Percentiles rank a stretch among this genome's conserved stretches.
These are phyloP conservation scores for Kryphioiulus occultus DNA, from an alignment of 2,888 invertebrate species.

Conservation along the genomic window DNA sequence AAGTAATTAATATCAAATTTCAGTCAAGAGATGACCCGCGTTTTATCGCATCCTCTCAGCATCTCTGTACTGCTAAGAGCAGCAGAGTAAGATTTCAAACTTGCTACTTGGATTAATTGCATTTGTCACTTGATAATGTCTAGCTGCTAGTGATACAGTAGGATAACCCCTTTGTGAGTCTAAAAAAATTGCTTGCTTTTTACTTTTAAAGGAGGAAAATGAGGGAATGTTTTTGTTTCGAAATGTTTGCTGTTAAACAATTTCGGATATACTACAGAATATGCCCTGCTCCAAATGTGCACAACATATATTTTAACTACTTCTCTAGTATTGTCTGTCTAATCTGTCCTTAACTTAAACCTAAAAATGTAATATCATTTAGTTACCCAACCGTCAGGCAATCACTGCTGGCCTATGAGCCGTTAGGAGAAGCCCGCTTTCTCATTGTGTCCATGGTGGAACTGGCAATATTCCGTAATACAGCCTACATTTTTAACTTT, in stretches of 20 bases:
- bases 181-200: background rate
- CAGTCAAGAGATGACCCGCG: background rate
- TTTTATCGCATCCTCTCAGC: background rate
- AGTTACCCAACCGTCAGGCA: too few species aligned
- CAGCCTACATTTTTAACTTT: conserved; percentile 45
- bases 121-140: background rate
- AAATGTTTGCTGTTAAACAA: background rate
- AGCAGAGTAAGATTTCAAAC: background rate
- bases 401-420: too few species aligned
- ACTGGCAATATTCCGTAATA: conserved; percentile 41
- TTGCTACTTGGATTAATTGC: background rate
- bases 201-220: background rate
- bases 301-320: too few species aligned
- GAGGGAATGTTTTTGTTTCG: background rate
- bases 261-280: background rate
- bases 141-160: background rate
- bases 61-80: background rate
- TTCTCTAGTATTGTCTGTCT: too few species aligned
- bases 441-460: too few species aligned
- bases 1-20: conserved; percentile 16
- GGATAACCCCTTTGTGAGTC: background rate
- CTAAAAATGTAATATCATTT: too few species aligned
- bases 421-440: too few species aligned
- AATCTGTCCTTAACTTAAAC: too few species aligned
- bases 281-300: too few species aligned